Evolutionary conservation across 2,113 vertebrate species (phyloP).

Genomic region (Daboia siamensis): DNA sequence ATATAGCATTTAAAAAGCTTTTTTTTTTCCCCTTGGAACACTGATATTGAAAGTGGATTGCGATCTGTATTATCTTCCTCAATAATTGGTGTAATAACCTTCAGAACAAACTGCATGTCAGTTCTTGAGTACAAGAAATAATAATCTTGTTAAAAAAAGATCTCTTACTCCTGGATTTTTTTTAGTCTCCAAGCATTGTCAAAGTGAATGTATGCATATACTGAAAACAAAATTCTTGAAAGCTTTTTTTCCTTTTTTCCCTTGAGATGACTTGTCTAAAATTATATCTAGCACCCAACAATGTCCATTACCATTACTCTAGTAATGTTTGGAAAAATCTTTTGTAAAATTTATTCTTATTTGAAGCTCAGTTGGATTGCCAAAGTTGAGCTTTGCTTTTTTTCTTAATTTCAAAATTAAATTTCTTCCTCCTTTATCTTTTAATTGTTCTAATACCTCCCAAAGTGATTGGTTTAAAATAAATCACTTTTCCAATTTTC

Average conservation of each 20-base stretch:
- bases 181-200: neutral
- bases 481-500: neutral
- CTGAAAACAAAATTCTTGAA: neutral
- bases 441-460: neutral
- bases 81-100: neutral
- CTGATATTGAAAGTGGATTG: neutral
- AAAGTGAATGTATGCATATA: neutral
- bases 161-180: neutral
- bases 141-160: neutral
- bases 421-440: neutral
- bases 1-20: neutral
- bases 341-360: neutral
- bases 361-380: neutral
- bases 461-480: neutral
- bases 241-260: neutral
- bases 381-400: neutral
- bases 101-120: neutral
- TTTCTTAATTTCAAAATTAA: neutral
- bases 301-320: neutral
- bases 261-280: neutral
- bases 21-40: rapidly evolving
- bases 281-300: neutral
- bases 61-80: neutral
- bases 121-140: neutral
- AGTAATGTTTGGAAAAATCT: neutral